phyloP scores from a whole-genome alignment of 2,888 invertebrate genomes.

The Pyrrhosoma nymphula region DNA sequence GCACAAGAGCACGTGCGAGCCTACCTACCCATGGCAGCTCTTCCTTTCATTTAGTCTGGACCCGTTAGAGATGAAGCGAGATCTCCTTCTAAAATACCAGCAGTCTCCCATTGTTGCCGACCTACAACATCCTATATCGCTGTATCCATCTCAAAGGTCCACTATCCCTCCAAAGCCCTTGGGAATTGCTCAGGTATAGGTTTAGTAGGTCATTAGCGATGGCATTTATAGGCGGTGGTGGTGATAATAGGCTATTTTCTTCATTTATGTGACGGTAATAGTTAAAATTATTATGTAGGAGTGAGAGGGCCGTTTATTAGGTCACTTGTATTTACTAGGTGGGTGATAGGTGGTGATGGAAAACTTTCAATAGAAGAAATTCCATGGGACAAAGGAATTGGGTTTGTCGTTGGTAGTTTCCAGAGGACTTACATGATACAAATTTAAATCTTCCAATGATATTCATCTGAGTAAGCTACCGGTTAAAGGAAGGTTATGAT shows the following conservation, averaged over 20 bases:
- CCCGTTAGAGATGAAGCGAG: slow-evolving; percentile 8
- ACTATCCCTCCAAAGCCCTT: neutral
- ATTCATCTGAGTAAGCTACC: no score
- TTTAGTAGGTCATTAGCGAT: neutral
- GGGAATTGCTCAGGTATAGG: neutral
- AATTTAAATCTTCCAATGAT: no score
- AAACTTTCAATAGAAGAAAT: no score
- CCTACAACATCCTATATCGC: neutral
- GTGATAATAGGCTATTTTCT: neutral
- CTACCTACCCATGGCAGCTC: slow-evolving; percentile 10
- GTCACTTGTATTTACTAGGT: no score
- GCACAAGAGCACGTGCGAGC: slow-evolving; percentile 40
- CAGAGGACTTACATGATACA: no score
- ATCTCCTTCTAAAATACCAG: slow-evolving; percentile 17
- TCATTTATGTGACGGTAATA: no score
- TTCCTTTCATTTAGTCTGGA: slow-evolving; percentile 34
- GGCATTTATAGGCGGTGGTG: neutral
- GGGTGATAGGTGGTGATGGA: no score
- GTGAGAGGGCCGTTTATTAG: no score
- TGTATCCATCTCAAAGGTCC: neutral
- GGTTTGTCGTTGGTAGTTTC: no score
- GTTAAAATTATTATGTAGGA: no score
- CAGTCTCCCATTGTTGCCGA: slow-evolving; percentile 29
- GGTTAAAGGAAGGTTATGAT: no score
- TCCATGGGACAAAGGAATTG: no score